Percentiles rank a stretch among this genome's conserved stretches.
Evolutionary conservation across 2,888 invertebrate species (phyloP).

Genomic region (Yponomeuta cagnagella): DNA sequence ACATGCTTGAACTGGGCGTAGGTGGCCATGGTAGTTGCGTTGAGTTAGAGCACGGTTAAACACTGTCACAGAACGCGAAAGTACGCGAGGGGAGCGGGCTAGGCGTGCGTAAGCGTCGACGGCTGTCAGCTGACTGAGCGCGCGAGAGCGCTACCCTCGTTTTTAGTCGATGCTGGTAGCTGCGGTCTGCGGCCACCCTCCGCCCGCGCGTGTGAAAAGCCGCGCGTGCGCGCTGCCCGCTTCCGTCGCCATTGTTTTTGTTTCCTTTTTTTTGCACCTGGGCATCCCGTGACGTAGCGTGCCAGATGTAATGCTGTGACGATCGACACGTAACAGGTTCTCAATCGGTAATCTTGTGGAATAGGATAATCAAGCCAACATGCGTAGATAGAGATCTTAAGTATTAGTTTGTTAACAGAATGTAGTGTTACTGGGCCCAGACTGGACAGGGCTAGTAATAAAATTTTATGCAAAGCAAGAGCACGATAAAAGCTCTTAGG

Average conservation of each 20-base stretch:
- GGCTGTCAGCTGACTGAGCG: constrained; percentile 72
- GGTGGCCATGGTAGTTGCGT: constrained; percentile 82
- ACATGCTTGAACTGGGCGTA: constrained; percentile 95
- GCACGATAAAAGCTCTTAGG: constrained; percentile 2
- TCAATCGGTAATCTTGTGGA: background rate
- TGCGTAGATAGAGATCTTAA: background rate
- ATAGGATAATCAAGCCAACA: background rate
- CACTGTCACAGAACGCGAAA: constrained; percentile 41
- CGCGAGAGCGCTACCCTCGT: constrained; percentile 61
- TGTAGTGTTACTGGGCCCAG: background rate
- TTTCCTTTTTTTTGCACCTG: constrained; percentile 15
- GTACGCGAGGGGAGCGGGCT: constrained; percentile 28
- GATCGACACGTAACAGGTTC: background rate
- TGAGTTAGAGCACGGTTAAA: constrained; percentile 31
- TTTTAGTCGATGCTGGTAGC: constrained; percentile 61
- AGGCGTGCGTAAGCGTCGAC: constrained; percentile 45
- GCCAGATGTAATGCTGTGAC: background rate
- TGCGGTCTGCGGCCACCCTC: constrained; percentile 44
- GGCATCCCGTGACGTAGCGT: background rate
- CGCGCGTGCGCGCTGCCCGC: constrained; percentile 45
- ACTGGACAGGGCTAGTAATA: background rate
- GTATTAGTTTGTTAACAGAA: background rate
- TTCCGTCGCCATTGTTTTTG: constrained; percentile 14
- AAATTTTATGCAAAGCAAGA: constrained; percentile 1
- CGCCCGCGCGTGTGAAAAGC: constrained; percentile 56